Percentiles rank a stretch among this genome's conserved stretches.
phyloP scores from a whole-genome alignment of 2,797 vertebrate genomes.

The Karalla daura region DNA sequence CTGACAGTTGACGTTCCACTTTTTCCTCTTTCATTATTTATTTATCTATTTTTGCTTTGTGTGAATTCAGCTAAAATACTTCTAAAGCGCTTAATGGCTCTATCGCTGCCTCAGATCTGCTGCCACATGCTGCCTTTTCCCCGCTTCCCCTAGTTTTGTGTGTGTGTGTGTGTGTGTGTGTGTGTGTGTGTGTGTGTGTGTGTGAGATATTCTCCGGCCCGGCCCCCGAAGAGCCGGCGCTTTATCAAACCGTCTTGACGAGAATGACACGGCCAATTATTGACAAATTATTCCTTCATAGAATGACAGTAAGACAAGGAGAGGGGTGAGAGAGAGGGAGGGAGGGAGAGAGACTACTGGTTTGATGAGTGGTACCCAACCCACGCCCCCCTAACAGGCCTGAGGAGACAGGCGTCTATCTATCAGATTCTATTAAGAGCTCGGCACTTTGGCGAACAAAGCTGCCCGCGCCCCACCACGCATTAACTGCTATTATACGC shows the following conservation, averaged over 20 bases:
- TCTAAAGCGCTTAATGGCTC: slow-evolving; percentile 85
- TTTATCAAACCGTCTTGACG: slow-evolving; percentile 83
- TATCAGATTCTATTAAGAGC: slow-evolving; percentile 88
- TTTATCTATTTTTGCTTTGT: slow-evolving; percentile 88
- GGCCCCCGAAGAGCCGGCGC: slow-evolving; percentile 67
- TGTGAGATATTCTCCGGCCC: slow-evolving; percentile 74
- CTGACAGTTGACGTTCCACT: slow-evolving; percentile 85
- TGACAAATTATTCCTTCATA: slow-evolving; percentile 87
- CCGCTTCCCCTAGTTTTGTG: slow-evolving; percentile 38
- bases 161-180: no score
- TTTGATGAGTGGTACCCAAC: slow-evolving; percentile 64
- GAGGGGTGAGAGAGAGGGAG: slow-evolving; percentile 19
- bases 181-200: no score
- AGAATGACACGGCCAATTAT: slow-evolving; percentile 88
- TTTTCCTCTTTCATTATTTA: slow-evolving; percentile 87
- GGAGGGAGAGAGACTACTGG: slow-evolving; percentile 25
- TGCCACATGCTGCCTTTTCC: slow-evolving; percentile 80
- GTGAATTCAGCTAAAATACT: slow-evolving; percentile 91
- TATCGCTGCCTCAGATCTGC: slow-evolving; percentile 84
- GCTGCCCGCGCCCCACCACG: slow-evolving; percentile 67
- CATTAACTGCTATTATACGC: slow-evolving; percentile 81
- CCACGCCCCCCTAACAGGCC: slow-evolving; percentile 68
- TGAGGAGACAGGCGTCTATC: slow-evolving; percentile 78
- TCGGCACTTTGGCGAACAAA: slow-evolving; percentile 81
- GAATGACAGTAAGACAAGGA: slow-evolving; percentile 75